A percentile compares a stretch with the other conserved stretches of the same genome.
Evolutionary conservation across 2,797 vertebrate species (phyloP).

Genomic region (Lepilemur ruficaudatus): DNA sequence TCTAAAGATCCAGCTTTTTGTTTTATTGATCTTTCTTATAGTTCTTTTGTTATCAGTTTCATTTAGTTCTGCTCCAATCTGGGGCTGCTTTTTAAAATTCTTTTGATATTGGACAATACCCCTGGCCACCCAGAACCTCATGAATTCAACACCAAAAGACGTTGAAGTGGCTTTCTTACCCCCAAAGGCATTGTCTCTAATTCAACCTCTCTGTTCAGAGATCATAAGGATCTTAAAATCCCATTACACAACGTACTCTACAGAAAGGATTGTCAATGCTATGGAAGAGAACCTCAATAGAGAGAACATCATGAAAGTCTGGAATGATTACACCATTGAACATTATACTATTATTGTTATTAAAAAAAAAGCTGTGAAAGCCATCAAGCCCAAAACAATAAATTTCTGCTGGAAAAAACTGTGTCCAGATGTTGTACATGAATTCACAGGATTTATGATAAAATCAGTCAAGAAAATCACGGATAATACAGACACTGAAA

Average conservation of each 20-base stretch:
- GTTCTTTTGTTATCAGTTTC: no score
- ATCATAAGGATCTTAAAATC: background rate
- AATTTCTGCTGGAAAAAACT: background rate
- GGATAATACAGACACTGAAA: background rate
- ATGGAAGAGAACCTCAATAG: background rate
- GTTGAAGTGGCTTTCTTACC: background rate
- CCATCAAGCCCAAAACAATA: background rate
- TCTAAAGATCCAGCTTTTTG: no score
- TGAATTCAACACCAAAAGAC: background rate
- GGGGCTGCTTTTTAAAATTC: background rate
- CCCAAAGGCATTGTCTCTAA: background rate
- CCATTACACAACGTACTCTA: background rate
- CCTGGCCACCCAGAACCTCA: background rate
- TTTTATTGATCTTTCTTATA: no score
- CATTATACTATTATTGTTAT: background rate
- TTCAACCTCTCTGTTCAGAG: background rate
- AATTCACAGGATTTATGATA: background rate
- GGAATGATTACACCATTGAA: background rate
- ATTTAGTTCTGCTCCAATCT: no score
- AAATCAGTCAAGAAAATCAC: background rate
- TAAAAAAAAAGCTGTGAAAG: background rate
- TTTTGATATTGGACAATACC: background rate
- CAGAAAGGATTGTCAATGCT: background rate
- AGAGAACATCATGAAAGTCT: background rate
- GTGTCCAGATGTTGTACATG: background rate